A percentile compares a stretch with the other conserved stretches of the same genome.
These are phyloP conservation scores for Lordiphosa clarofinis DNA, from an alignment of 1,140 invertebrate species.

Conservation along the genomic window DNA sequence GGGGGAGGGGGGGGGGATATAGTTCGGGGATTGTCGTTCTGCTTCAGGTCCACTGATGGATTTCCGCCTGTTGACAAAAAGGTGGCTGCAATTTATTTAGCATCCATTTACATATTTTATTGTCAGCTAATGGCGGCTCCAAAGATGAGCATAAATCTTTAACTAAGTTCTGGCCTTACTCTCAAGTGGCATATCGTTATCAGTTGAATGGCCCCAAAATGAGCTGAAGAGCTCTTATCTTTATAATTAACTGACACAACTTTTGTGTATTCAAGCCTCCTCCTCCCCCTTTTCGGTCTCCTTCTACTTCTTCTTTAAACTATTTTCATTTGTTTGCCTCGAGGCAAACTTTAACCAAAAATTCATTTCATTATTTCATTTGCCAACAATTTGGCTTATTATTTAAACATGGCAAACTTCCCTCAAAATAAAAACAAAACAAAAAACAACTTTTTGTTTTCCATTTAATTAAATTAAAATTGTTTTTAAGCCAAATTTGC, in stretches of 20 bases:
- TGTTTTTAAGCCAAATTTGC: slow-evolving; percentile 56
- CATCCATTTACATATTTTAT: slow-evolving; percentile 73
- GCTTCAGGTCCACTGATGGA: slow-evolving; percentile 53
- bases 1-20: too few relatives aligned
- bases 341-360: slow-evolving; percentile 1
- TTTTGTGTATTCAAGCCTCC: slow-evolving; percentile 3
- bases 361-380: slow-evolving; percentile 53
- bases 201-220: neutral
- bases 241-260: slow-evolving; percentile 11
- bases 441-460: slow-evolving; percentile 40
- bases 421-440: slow-evolving; percentile 21
- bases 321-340: slow-evolving; percentile 34
- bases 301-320: slow-evolving; percentile 8
- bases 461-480: slow-evolving; percentile 74
- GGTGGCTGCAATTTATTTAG: slow-evolving; percentile 68
- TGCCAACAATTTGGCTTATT: slow-evolving; percentile 62
- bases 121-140: slow-evolving; percentile 45
- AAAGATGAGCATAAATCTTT: too few relatives aligned
- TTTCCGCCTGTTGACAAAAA: slow-evolving; percentile 51
- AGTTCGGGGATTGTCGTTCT: slow-evolving; percentile 5
- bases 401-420: slow-evolving; percentile 52
- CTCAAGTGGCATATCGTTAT: slow-evolving; percentile 2
- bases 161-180: too few relatives aligned
- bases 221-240: slow-evolving; percentile 7
- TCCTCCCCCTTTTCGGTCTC: too few relatives aligned